phyloP scores from a whole-genome alignment of 1,140 invertebrate genomes.

The Dendrolimus punctatus region DNA sequence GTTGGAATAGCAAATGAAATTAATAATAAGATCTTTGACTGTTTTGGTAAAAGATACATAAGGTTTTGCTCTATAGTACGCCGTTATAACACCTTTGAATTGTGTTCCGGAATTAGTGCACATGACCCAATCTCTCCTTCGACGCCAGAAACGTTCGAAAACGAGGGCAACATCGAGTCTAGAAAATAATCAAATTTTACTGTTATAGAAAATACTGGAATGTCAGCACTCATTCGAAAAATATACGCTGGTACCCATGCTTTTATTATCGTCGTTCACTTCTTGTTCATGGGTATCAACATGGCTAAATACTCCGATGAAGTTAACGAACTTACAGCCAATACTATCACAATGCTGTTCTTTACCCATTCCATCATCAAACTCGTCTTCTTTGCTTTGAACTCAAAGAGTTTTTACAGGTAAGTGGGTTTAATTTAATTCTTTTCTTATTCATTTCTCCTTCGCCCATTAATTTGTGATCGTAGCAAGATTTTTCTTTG shows the following conservation, averaged over 20 bases:
- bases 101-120: too few species aligned
- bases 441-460: neutral
- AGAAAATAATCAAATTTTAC: neutral
- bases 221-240: slow-evolving; percentile 72
- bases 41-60: too few species aligned
- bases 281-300: slow-evolving; percentile 77
- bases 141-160: too few species aligned
- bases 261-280: slow-evolving; percentile 77
- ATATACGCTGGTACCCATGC: slow-evolving; percentile 76
- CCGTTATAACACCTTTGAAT: too few species aligned
- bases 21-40: too few species aligned
- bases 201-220: slow-evolving; percentile 61
- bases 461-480: too few species aligned
- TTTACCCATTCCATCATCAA: slow-evolving; percentile 86
- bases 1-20: too few species aligned
- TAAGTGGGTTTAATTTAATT: slow-evolving; percentile 36
- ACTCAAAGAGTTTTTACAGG: slow-evolving; percentile 84
- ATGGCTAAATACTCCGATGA: slow-evolving; percentile 81
- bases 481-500: too few species aligned
- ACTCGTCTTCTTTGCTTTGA: slow-evolving; percentile 79
- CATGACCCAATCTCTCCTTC: too few species aligned
- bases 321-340: slow-evolving; percentile 85
- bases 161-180: too few species aligned
- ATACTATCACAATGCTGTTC: slow-evolving; percentile 86
- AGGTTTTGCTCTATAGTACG: too few species aligned